Percentiles rank a stretch among this genome's conserved stretches.
These are phyloP conservation scores for Macrophya annulata DNA, from an alignment of 2,888 invertebrate species.

Conservation along the genomic window DNA sequence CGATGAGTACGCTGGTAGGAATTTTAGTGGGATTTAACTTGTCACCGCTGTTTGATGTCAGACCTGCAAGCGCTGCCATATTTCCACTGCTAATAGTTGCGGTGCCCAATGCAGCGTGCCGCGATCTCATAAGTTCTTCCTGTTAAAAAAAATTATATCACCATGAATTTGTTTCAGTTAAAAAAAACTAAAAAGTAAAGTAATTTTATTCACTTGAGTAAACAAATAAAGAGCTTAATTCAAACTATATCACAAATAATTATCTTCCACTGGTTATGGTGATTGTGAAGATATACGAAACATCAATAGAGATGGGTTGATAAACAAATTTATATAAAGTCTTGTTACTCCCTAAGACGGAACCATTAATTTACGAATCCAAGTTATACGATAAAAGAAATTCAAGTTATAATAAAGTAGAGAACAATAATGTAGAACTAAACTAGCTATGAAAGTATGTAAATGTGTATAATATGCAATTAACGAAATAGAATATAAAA, in stretches of 20 bases:
- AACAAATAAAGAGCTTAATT: not conserved
- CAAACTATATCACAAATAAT: not conserved
- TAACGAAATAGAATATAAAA: not conserved
- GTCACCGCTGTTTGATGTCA: conserved; percentile 67
- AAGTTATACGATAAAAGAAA: not conserved
- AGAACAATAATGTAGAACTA: not conserved
- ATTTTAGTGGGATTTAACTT: conserved; percentile 66
- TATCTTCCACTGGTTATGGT: not conserved
- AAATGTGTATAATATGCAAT: not conserved
- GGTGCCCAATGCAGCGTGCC: conserved; percentile 72
- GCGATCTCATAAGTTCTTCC: conserved; percentile 76
- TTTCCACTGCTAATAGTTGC: conserved; percentile 65
- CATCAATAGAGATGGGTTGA: not conserved
- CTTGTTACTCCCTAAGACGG: too few relatives aligned
- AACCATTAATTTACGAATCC: not conserved
- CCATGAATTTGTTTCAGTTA: not conserved
- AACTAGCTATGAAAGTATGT: not conserved
- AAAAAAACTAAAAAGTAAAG: not conserved
- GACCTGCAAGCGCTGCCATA: conserved; percentile 68
- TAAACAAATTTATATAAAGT: not conserved
- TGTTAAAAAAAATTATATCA: conserved; percentile 60
- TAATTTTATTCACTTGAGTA: not conserved
- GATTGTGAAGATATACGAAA: not conserved
- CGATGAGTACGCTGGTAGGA: conserved; percentile 70
- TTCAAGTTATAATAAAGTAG: not conserved